Percentiles rank a stretch among this genome's conserved stretches.
phyloP scores from a whole-genome alignment of 2,888 invertebrate species.

The Drosophila planitibia region DNA sequence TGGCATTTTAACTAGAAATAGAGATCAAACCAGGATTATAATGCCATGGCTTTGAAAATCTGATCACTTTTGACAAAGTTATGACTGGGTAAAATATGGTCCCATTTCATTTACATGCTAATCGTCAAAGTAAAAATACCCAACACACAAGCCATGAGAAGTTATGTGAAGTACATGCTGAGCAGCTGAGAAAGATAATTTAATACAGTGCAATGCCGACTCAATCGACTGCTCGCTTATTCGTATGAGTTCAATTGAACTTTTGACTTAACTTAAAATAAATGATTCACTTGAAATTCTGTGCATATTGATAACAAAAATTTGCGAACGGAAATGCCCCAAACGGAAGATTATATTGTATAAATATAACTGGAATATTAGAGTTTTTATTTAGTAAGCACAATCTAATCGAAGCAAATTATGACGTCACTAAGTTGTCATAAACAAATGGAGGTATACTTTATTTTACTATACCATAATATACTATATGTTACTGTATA shows the following conservation, averaged over 20 bases:
- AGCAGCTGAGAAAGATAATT: constrained; percentile 15
- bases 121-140: not conserved
- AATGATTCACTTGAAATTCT: constrained; percentile 57
- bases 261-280: constrained; percentile 63
- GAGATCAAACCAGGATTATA: no score
- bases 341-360: constrained; percentile 41
- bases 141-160: not conserved
- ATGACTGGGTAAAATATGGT: not conserved
- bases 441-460: constrained; percentile 6
- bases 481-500: constrained; percentile 21
- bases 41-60: not conserved
- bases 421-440: constrained; percentile 44
- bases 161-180: not conserved
- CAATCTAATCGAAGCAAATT: constrained; percentile 57
- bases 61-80: not conserved
- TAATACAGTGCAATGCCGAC: constrained; percentile 27
- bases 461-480: constrained; percentile 2
- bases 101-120: not conserved
- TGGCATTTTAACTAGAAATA: not conserved
- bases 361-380: not conserved
- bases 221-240: constrained; percentile 17
- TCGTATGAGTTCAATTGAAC: constrained; percentile 46
- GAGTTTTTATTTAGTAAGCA: constrained; percentile 17
- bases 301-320: constrained; percentile 39
- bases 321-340: constrained; percentile 59